Conservation (phyloP, 2,797 vertebrate species). For the Sebastes minor region DNA sequence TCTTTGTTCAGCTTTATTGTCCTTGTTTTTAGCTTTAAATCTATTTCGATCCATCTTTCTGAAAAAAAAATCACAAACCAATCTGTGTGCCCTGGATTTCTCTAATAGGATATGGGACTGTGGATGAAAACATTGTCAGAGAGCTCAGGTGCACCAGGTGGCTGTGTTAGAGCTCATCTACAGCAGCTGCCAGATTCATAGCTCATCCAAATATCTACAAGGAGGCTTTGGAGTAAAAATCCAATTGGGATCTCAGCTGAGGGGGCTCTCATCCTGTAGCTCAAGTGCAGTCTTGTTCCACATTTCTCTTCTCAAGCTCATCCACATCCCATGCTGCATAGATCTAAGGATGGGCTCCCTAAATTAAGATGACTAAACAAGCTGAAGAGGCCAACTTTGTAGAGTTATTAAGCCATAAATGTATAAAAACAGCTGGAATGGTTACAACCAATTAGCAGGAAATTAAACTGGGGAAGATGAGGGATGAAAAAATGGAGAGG, state of each 20-base stretch:
- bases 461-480: conserved; percentile 36
- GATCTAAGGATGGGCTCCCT: conserved; percentile 44
- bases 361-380: conserved; percentile 50
- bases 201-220: conserved; percentile 16
- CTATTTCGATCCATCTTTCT: neutral
- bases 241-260: conserved; percentile 9
- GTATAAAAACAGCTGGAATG: conserved; percentile 52
- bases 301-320: conserved; percentile 15
- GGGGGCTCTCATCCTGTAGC: conserved; percentile 15
- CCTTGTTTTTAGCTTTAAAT: neutral
- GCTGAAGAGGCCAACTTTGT: conserved; percentile 11
- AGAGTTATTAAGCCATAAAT: conserved; percentile 10
- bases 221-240: conserved; percentile 17
- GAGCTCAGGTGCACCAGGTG: conserved; percentile 39
- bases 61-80: neutral
- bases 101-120: neutral
- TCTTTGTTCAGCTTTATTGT: neutral
- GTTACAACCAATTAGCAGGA: conserved; percentile 47
- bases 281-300: conserved; percentile 51
- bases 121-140: conserved; percentile 12
- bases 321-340: conserved; percentile 29
- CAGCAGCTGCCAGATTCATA: conserved; percentile 17
- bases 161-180: conserved; percentile 19
- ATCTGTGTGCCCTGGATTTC: neutral
- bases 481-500: neutral